Evolutionary conservation across 1,140 invertebrate species (phyloP).

Genomic region (Palaemon carinicauda): DNA sequence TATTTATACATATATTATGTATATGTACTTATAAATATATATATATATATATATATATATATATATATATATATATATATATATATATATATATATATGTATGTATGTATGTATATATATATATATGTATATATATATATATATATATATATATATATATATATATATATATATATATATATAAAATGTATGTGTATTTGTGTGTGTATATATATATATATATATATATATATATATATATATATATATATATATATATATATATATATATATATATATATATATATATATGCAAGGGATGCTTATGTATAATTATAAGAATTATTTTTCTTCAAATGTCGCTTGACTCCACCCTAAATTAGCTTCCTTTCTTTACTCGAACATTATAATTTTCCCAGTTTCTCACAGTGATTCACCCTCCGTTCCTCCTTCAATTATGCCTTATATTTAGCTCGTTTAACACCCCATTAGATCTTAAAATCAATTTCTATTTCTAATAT

Average conservation of each 20-base stretch:
- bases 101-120: background rate
- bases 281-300: background rate
- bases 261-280: conserved; percentile 2
- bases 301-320: background rate
- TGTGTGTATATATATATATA: background rate
- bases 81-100: background rate
- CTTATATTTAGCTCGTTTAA: too few species aligned
- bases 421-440: too few species aligned
- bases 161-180: conserved; percentile 1
- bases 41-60: background rate
- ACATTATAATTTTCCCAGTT: too few species aligned
- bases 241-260: background rate
- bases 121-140: background rate
- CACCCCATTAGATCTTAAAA: too few species aligned
- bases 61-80: background rate
- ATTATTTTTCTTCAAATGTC: too few species aligned
- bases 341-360: background rate
- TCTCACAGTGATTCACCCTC: too few species aligned
- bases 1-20: background rate
- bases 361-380: too few species aligned
- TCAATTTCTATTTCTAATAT: too few species aligned
- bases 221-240: background rate
- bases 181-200: background rate
- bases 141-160: background rate
- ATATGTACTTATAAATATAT: background rate